Evolutionary conservation across 2,797 vertebrate species (phyloP).

Genomic region (Rhinoraja longicauda): DNA sequence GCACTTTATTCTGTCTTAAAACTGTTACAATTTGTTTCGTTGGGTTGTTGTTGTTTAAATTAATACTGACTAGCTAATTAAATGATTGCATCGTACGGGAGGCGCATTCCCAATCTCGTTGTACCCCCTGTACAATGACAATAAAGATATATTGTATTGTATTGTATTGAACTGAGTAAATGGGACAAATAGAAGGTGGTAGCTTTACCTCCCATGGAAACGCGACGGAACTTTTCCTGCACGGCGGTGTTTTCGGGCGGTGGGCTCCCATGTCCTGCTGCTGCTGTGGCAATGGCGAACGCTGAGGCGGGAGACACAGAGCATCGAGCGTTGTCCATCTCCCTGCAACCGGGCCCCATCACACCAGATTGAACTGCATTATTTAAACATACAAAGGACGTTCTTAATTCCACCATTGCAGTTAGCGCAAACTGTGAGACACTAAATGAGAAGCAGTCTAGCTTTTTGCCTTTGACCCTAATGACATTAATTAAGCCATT

Average conservation of each 20-base stretch:
- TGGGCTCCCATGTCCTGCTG: slow-evolving; percentile 83
- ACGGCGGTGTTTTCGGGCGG: slow-evolving; percentile 67
- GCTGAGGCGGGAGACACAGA: slow-evolving; percentile 90
- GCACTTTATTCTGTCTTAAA: no score
- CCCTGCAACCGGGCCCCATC: slow-evolving; percentile 32
- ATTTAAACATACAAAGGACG: slow-evolving; percentile 28
- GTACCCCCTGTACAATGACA: no score
- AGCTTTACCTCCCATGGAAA: neutral
- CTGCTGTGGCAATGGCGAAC: slow-evolving; percentile 93
- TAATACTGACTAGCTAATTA: no score
- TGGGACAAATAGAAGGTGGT: neutral
- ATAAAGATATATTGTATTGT: no score
- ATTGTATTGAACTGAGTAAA: neutral
- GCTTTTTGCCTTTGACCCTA: neutral
- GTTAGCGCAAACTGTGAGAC: neutral
- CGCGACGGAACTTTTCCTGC: neutral
- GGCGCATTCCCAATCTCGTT: no score
- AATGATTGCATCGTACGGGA: no score
- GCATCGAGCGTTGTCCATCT: slow-evolving; percentile 73
- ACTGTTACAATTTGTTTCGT: no score
- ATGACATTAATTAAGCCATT: slow-evolving; percentile 27
- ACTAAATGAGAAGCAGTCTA: slow-evolving; percentile 8
- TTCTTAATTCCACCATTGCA: slow-evolving; percentile 12
- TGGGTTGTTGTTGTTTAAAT: no score
- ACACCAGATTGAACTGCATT: slow-evolving; percentile 67